Base-by-base conservation (phyloP, 2,113 vertebrate genomes). In the Kobus ellipsiprymnus region DNA sequence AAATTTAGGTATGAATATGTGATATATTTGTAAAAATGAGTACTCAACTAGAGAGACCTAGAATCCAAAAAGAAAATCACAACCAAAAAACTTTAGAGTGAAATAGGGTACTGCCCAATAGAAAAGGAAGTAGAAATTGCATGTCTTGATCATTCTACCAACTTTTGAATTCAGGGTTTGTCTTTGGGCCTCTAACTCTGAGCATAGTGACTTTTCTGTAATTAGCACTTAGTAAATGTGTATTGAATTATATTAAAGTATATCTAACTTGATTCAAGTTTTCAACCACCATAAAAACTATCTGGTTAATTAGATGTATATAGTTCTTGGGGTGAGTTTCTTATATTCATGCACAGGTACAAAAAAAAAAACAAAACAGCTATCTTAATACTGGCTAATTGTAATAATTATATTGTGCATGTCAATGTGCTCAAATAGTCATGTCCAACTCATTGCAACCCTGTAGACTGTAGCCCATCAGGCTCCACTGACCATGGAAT, bases 21-120 rank as follows among this genome's bases (percentile, higher is more conserved):
- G 40, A 71, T 60, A 16, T 14, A 19, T 60, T 93, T 97, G 93
- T 87, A 19, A n/a, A 46, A 85, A 71, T 86, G 16, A 96, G 12
- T 77, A 16, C 16, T 71, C 52, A 89, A 59, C 57, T 55, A 78
- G 6, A 87, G 29, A 87, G 12, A 91, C 3, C 8, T 23, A 77
- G 21, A 23, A 92, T 67, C 40, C 46, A 71, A 71, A 93, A 64
- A 80, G 27, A 91, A 84, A 83, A 94, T 52, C 12, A 48, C n/a
- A 92, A 33, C 36, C 80, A 97, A 94, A 91, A 62, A 14, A 90
- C 16, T 97, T 64, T 87, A 94, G 40, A 93, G 33, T 87, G 33
- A 33, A 81, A 71, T 48, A 1, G 59, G 48, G 13, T 82, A 8
- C 94, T 54, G 5, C 6, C n/a, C 55, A 50, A 9, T 29, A 59